Base-by-base conservation (phyloP, 2,797 vertebrate genomes). In the Otolemur crassicaudatus region DNA sequence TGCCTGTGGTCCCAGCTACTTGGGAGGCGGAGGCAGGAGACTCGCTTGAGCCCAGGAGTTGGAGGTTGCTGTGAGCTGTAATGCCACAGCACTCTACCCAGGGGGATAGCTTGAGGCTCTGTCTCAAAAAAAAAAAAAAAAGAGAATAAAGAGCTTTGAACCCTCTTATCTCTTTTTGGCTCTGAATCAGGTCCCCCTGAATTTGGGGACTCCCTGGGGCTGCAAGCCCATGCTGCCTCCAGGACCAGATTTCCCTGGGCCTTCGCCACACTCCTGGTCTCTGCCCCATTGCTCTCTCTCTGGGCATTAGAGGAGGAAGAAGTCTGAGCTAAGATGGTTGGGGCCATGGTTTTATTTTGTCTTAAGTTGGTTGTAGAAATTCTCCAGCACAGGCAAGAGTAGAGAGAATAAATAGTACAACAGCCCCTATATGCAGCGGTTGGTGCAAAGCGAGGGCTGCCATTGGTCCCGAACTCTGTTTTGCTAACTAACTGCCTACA, bases 301-400 rank as follows among this genome's bases (percentile, higher is more conserved):
- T 29, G 23, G 49, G 27, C 25, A 19, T 63, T 23, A 60, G 65
- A 73, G 31, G 31, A 40, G 14, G 29, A 61, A 67, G 27, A 14
- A 31, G 14, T 7, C 20, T 11, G 1, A 17, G 65, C 82, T 29
- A 40, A 67, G 56, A 11, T 4, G 65, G 17, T 8, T 53, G 40
- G 43, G 25, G 11, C 4, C 80, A 82, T 27, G 2, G 23, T 10
- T 75, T 49, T 20, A 67, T 31, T 70, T 75, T 80, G 34, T 19
- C 29, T 22, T 29, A 16, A 56, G 23, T 91, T 49, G 13, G 60
- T 92, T 73, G 25, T 8, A 93, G 82, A 85, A 88, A 86, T 20
- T 76, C 63, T 27, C 46, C 58, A 72, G 7, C 27, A 37, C n/a
- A 67, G 49, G 10, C 34, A 27, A 58, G 69, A 67, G 29, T 3